A percentile compares a stretch with the other conserved stretches of the same genome.
phyloP scores from a whole-genome alignment of 2,888 invertebrate genomes.

The Clunio marinus region DNA sequence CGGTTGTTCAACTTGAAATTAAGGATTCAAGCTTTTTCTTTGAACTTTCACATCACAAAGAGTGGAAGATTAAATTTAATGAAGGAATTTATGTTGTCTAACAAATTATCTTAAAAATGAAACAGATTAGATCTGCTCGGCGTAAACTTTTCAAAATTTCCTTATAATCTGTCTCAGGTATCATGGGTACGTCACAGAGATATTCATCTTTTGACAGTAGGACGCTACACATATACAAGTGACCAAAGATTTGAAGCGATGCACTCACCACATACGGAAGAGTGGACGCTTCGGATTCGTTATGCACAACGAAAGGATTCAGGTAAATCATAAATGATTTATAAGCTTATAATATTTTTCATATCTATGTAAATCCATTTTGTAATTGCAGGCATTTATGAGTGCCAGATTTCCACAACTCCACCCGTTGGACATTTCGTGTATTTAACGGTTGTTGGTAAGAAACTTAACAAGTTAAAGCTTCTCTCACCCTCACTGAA shows the following conservation, averaged over 20 bases:
- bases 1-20: too few species aligned
- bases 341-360: not conserved
- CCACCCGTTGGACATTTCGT: conserved; percentile 81
- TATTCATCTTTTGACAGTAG: conserved; percentile 69
- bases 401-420: conserved; percentile 88
- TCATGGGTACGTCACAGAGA: conserved; percentile 75
- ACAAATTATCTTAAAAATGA: too few species aligned
- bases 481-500: too few species aligned
- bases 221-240: conserved; percentile 72
- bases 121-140: too few species aligned
- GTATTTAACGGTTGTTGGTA: conserved; percentile 77
- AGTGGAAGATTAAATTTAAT: too few species aligned
- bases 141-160: too few species aligned
- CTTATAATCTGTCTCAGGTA: conserved; percentile 55
- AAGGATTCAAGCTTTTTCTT: too few species aligned
- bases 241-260: conserved; percentile 83
- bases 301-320: conserved; percentile 70
- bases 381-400: conserved; percentile 62
- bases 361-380: not conserved
- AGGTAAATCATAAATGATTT: conserved; percentile 17
- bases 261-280: conserved; percentile 80
- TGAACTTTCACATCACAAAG: too few species aligned
- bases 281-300: conserved; percentile 76
- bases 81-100: too few species aligned
- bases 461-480: conserved; percentile 47